Evolutionary conservation across 2,888 invertebrate species (phyloP).

Genomic region (Protodeltote pygarga): DNA sequence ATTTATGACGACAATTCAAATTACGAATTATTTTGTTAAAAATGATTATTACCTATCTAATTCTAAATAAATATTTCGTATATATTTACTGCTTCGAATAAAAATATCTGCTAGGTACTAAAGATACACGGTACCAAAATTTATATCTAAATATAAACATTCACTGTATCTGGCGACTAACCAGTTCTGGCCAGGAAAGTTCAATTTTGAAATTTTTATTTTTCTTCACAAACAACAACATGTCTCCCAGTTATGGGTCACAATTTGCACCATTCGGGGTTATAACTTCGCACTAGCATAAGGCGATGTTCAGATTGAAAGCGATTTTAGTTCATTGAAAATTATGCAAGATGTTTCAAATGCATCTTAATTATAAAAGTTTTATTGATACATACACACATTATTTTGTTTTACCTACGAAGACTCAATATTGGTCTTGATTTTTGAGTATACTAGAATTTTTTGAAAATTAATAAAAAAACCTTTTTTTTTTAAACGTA

Average conservation of each 20-base stretch:
- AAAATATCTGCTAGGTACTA: too few species aligned
- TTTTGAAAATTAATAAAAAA: too few species aligned
- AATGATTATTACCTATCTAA: too few species aligned
- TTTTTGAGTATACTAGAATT: too few species aligned
- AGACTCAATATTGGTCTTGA: too few species aligned
- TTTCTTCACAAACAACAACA: conserved; percentile 69
- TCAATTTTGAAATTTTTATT: conserved; percentile 65
- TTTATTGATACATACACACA: too few species aligned
- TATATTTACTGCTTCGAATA: not conserved
- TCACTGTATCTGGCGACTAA: conserved; percentile 27
- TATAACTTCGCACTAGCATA: conserved; percentile 70
- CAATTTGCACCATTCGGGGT: conserved; percentile 83
- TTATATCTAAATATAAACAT: conserved; percentile 21
- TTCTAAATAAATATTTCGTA: too few species aligned
- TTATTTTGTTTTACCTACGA: too few species aligned
- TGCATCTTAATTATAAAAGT: too few species aligned
- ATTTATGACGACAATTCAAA: too few species aligned
- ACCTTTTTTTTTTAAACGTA: too few species aligned
- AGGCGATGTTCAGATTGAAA: conserved; percentile 36
- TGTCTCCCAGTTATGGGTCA: conserved; percentile 81
- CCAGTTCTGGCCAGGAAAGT: conserved; percentile 45
- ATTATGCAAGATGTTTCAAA: not conserved
- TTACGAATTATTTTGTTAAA: too few species aligned
- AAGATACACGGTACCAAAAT: conserved; percentile 3
- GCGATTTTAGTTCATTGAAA: conserved; percentile 17